phyloP scores from a whole-genome alignment of 1,140 invertebrate species.

The Atta cephalotes region DNA sequence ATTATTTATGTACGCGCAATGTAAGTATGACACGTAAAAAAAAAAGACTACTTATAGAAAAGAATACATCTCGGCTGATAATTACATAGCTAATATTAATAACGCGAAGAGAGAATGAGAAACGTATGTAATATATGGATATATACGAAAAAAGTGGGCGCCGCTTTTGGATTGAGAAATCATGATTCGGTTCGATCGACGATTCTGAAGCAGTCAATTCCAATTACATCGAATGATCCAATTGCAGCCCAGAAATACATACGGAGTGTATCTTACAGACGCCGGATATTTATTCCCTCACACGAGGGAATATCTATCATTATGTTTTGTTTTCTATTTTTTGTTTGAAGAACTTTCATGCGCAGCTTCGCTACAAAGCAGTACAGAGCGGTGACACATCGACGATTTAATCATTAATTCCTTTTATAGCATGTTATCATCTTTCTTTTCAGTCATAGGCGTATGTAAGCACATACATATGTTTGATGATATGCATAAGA shows the following conservation, averaged over 20 bases:
- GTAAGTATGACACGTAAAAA: slow-evolving; percentile 50
- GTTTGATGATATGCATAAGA: slow-evolving; percentile 72
- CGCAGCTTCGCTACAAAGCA: slow-evolving; percentile 17
- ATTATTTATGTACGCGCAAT: slow-evolving; percentile 3
- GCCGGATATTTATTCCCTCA: slow-evolving; percentile 34
- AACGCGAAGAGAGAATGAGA: slow-evolving; percentile 1
- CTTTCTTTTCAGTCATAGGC: slow-evolving; percentile 60
- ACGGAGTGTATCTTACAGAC: slow-evolving; percentile 22
- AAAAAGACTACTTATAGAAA: slow-evolving; percentile 32
- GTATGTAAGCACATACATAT: slow-evolving; percentile 69
- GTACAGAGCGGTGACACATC: slow-evolving; percentile 32
- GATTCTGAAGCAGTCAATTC: slow-evolving; percentile 28
- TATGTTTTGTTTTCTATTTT: slow-evolving; percentile 2
- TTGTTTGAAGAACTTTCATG: slow-evolving; percentile 33
- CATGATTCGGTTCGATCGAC: slow-evolving; percentile 15
- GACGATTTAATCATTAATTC: slow-evolving; percentile 68
- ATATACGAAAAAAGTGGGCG: not conserved
- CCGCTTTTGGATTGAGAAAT: slow-evolving; percentile 23
- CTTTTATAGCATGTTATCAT: slow-evolving; percentile 75
- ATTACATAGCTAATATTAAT: slow-evolving; percentile 68
- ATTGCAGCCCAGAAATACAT: slow-evolving; percentile 14
- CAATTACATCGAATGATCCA: slow-evolving; percentile 23
- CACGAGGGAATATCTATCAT: slow-evolving; percentile 18
- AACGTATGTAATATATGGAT: no score
- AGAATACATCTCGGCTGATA: slow-evolving; percentile 35